Evolutionary conservation across 2,113 vertebrate genomes (phyloP), one percentile per base, ranked within the genome.

Genomic region (Edolisoma coerulescens): DNA sequence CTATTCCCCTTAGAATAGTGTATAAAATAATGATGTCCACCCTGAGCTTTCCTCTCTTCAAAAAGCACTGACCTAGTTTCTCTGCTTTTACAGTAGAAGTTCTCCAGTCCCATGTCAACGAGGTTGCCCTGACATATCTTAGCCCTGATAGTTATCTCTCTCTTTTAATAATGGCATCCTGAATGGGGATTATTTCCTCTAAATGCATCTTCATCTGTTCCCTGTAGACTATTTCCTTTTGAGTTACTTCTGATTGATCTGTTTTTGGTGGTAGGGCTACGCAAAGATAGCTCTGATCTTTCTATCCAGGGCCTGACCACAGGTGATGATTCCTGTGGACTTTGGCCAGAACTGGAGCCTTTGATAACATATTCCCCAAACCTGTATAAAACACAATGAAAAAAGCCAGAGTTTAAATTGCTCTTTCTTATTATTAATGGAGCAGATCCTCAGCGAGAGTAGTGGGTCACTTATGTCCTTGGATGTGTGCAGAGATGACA

Each of bases 61-160:
- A 94, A 97, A 96, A 96, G 86, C 96, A 81, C 90, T 97, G 97
- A 97, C 96, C 97, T 96, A 96, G 93, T 97, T 97, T 97, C 76
- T 81, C 89, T 77, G 91, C 94, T 96, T 97, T 97, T 93, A 91
- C 89, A 60, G 84, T 84, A 81, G 90, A 97, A 96, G 90, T 95
- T 91, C 94, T 96, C 96, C 91, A 93, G 92, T 97, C 94, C 93
- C 89, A 93, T 94, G 96, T 94, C 96, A 96, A 95, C 21, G 96
- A 97, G 94, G 91, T 94, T 97, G 92, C 92, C 94, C 95, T 95
- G 93, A 91, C 95, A 95, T 81, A 93, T 93, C 91, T 94, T 76
- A 91, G 82, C 96, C 96, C 85, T 95, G 81, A 90, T 95, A 91
- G 90, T 91, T 95, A 61, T 95, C 88, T 80, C 69, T 87, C 61